Evolutionary conservation across 1,140 invertebrate genomes (phyloP).

Genomic region (Drosophila bifasciata): DNA sequence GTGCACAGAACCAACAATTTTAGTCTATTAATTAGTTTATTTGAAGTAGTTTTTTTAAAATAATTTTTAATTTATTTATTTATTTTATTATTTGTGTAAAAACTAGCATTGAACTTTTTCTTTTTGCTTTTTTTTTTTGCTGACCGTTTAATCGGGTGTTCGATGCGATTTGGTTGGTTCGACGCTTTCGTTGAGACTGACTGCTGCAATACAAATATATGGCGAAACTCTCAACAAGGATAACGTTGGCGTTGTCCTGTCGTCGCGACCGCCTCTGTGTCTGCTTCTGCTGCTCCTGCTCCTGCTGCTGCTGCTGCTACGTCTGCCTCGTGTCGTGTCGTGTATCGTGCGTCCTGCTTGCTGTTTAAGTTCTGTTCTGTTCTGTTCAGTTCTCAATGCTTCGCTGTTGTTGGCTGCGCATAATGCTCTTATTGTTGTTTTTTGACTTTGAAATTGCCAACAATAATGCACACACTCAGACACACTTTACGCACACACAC

Average conservation of each 20-base stretch:
- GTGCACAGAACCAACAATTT: neutral
- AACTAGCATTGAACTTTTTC: slow-evolving; percentile 17
- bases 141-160: slow-evolving; percentile 47
- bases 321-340: slow-evolving; percentile 43
- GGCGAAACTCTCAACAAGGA: slow-evolving; percentile 81
- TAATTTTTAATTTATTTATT: neutral
- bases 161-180: slow-evolving; percentile 64
- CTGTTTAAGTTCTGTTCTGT: slow-evolving; percentile 61
- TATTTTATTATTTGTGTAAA: neutral
- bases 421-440: slow-evolving; percentile 54
- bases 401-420: slow-evolving; percentile 71
- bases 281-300: slow-evolving; percentile 16
- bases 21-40: neutral
- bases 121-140: slow-evolving; percentile 20
- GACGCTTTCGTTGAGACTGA: slow-evolving; percentile 77
- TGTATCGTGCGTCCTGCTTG: slow-evolving; percentile 33
- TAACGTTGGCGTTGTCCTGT: slow-evolving; percentile 66
- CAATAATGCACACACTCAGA: slow-evolving; percentile 60
- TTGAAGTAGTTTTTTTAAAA: neutral
- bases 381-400: slow-evolving; percentile 57
- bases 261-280: slow-evolving; percentile 44
- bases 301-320: slow-evolving; percentile 13
- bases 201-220: slow-evolving; percentile 82
- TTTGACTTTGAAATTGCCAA: slow-evolving; percentile 78
- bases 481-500: slow-evolving; percentile 12